phyloP scores from a whole-genome alignment of 2,113 vertebrate genomes.

The Engystomops pustulosus region DNA sequence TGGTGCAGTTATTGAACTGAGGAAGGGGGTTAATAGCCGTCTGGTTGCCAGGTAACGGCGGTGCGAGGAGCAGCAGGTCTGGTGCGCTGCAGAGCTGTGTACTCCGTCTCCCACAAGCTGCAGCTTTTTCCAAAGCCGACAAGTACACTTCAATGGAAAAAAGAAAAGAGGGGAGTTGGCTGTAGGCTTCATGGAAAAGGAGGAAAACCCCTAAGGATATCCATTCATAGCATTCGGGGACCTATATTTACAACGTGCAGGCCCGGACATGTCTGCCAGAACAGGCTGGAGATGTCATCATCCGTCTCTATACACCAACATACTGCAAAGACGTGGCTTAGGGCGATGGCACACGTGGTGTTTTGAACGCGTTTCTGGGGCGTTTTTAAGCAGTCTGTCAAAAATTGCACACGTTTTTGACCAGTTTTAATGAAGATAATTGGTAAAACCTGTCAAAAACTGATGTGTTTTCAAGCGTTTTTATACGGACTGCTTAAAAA shows the following conservation, averaged over 20 bases:
- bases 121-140: conserved; percentile 19
- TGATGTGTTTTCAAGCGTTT: too few relatives aligned
- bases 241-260: not conserved
- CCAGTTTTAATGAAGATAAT: too few relatives aligned
- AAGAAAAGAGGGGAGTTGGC: not conserved
- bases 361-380: too few relatives aligned
- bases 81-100: not conserved
- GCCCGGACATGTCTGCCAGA: not conserved
- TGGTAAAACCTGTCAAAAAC: too few relatives aligned
- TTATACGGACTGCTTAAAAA: too few relatives aligned
- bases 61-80: conserved; percentile 40
- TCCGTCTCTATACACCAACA: not conserved
- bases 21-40: conserved; percentile 35
- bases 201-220: conserved; percentile 15
- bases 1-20: not conserved
- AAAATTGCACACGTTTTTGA: too few relatives aligned
- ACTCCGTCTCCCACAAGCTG: conserved; percentile 17
- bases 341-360: too few relatives aligned
- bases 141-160: conserved; percentile 44
- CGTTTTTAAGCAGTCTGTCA: too few relatives aligned
- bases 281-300: not conserved
- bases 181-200: not conserved
- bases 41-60: conserved; percentile 49
- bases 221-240: not conserved
- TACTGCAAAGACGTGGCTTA: too few relatives aligned